Base-by-base conservation (phyloP, 2,113 vertebrate species). In the Coryphaenoides rupestris region DNA sequence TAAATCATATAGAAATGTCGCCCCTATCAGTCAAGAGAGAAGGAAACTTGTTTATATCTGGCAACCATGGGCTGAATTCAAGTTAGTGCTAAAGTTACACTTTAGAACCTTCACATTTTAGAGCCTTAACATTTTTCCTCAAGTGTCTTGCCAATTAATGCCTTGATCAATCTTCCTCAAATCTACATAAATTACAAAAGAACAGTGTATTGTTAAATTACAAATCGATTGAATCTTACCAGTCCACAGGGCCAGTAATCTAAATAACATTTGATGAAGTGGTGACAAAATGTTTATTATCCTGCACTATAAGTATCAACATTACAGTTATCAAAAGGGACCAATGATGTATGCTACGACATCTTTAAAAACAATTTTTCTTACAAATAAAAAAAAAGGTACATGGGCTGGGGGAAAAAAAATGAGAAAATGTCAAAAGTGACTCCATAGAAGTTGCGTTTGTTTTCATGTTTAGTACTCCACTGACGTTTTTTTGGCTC, bases 241-340 rank as follows among this genome's bases (percentile, higher is more conserved):
- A 55, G 12, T 16, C 53, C 19, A 4, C 53, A 23, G 10, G 54
- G 21, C 47, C 15, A n/a, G 47, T 50, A 50, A 50, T 50, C 33
- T 40, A 40, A 12, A 40, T 12, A 40, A 40, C 33, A 40, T 40
- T 40, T 40, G 24, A 26, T 26, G 33, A 40, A 40, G 58, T 68
- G 60, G 65, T 57, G 73, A 75, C 79, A 56, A 64, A 4, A n/a
- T 15, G 66, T 89, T 88, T 89, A 89, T 84, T 90, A 68, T 19
- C 63, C 70, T 53, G 60, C 74, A 80, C 62, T 70, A 60, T 16
- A 54, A n/a, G 23, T 7, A 9, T 26, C 61, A 62, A 75, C 54
- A 1, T 81, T 77, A 77, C 70, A 82, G 16, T 68, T 40, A 57
- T 64, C 57, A 77, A 75, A n/a, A 72, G 40, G 52, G 50, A 62